These are phyloP conservation scores for Pipra filicauda DNA, from an alignment of 2,113 vertebrate species.

Conservation along the genomic window DNA sequence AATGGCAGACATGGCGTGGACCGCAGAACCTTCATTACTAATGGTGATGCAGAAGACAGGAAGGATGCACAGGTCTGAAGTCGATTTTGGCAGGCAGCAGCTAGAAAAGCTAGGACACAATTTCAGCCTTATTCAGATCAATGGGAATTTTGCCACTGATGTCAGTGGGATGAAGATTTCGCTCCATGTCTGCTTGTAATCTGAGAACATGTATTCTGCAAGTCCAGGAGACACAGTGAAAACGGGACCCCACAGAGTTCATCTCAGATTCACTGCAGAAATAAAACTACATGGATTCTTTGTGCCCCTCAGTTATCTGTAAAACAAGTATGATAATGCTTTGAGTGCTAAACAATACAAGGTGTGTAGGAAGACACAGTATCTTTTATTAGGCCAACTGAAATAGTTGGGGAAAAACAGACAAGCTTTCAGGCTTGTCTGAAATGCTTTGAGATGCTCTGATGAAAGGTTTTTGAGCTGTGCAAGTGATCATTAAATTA, in stretches of 20 bases:
- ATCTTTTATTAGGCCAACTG: slow-evolving; percentile 59
- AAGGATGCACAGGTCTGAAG: neutral
- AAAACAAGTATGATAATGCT: slow-evolving; percentile 58
- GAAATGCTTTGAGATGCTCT: slow-evolving; percentile 57
- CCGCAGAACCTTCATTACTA: neutral
- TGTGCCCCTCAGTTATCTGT: slow-evolving; percentile 27
- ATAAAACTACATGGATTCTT: neutral
- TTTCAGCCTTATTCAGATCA: slow-evolving; percentile 3
- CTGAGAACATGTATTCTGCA: neutral
- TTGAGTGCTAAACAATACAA: slow-evolving; percentile 62
- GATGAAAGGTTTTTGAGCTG: slow-evolving; percentile 61
- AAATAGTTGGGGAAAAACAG: slow-evolving; percentile 50
- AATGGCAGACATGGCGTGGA: neutral
- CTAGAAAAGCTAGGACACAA: neutral
- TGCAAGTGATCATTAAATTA: slow-evolving; percentile 66
- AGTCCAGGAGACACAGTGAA: slow-evolving; percentile 12
- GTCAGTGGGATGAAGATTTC: neutral
- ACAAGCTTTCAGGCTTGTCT: slow-evolving; percentile 59
- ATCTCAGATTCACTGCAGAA: slow-evolving; percentile 18
- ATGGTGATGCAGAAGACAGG: neutral
- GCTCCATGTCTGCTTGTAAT: slow-evolving; percentile 11
- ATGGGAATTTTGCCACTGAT: slow-evolving; percentile 14
- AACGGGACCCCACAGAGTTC: slow-evolving; percentile 34
- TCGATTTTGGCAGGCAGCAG: neutral
- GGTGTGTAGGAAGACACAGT: slow-evolving; percentile 49